Base-by-base conservation (phyloP, 2,888 invertebrate genomes). In the Tanypteryx hageni region DNA sequence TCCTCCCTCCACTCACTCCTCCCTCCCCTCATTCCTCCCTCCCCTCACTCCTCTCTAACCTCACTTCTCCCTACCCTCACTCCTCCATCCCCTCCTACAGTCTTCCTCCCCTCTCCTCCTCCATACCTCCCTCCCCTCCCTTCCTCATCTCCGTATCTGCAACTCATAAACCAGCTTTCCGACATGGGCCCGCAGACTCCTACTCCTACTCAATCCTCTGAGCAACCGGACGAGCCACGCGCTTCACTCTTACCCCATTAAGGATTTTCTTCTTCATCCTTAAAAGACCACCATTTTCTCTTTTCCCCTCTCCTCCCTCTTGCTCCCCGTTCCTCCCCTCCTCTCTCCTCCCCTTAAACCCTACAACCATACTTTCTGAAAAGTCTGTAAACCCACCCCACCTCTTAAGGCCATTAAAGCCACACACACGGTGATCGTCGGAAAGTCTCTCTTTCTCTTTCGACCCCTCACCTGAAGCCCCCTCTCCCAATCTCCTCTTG, bases 361-460 rank as follows among this genome's bases (percentile, higher is more conserved):
- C 76, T 68, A 68, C 64, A 8, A 11, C 22, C 22, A 76, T 44
- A 44, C 44, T 44, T 44, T 27, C 76, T 22, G 27, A 76, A 76
- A 76, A 22, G 76, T 27, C 76, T 76, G n/a, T 27, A 27, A 76
- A 27, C 76, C 76, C 76, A 27, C 76, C 76, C 76, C 18, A 7
- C 22, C 76, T 76, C 76, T 76, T 76, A 76, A 76, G 76, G 76
- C 22, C 76, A 76, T 76, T 76, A 76, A 76, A 76, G 76, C 76
- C 76, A 76, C 76, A 76, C 76, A 76, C 76, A 76, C 22, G 22
- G 76, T 76, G 76, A 76, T 76, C 76, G 76, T 76, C 76, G n/a
- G n/a, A n/a, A n/a, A n/a, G n/a, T n/a, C n/a, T n/a, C n/a, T n/a
- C n/a, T n/a, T n/a, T 44, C 44, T 5, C 44, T 44, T 44, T 5